Conservation (phyloP, 2,888 invertebrate species). For the Ypsolopha sequella region DNA sequence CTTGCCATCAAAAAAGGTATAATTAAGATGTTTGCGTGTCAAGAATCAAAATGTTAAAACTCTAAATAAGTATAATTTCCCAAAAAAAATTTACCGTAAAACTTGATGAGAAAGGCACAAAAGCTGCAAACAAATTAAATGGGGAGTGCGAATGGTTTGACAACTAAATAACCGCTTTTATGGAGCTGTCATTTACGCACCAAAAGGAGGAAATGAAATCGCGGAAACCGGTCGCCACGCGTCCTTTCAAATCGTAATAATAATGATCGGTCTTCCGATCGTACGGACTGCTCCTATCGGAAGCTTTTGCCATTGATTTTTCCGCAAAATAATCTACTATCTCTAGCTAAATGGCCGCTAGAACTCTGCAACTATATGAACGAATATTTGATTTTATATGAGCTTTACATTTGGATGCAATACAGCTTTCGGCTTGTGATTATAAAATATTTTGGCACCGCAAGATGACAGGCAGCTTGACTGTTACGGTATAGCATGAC, state of each 20-base stretch:
- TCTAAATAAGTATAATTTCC: neutral
- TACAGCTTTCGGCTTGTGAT: too few relatives aligned
- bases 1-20: too few relatives aligned
- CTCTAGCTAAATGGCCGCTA: neutral
- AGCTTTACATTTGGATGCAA: too few relatives aligned
- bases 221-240: conserved; percentile 42
- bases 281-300: conserved; percentile 40
- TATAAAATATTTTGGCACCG: too few relatives aligned
- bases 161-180: conserved; percentile 55
- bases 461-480: too few relatives aligned
- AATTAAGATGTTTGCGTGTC: too few relatives aligned
- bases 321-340: conserved; percentile 42
- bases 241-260: conserved; percentile 49
- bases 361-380: too few relatives aligned
- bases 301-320: conserved; percentile 64
- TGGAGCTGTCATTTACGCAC: conserved; percentile 38
- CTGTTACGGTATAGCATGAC: too few relatives aligned
- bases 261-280: conserved; percentile 59
- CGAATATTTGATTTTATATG: too few relatives aligned
- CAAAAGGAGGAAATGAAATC: conserved; percentile 36
- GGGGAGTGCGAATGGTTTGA: conserved; percentile 27
- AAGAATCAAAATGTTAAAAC: too few relatives aligned
- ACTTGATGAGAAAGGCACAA: neutral
- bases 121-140: conserved; percentile 5
- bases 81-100: neutral